phyloP scores from a whole-genome alignment of 2,113 vertebrate genomes.

The Pterocles gutturalis region DNA sequence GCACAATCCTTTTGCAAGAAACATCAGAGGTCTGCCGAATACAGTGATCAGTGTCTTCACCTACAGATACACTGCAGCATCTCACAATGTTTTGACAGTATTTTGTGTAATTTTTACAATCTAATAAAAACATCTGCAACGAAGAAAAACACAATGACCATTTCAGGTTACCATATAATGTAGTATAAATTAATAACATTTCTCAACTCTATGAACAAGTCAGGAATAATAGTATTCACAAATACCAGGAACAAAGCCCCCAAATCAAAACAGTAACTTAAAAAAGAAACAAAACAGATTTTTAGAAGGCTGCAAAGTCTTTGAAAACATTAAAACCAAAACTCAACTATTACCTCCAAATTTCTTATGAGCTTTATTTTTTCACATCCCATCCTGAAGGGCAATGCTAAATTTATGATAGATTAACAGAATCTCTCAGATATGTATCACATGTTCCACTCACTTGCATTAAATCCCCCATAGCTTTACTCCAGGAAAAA shows the following conservation, averaged over 20 bases:
- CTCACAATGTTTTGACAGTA: background rate
- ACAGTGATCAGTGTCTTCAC: background rate
- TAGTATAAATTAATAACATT: background rate
- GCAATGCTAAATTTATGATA: background rate
- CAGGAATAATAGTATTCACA: background rate
- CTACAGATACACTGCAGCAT: background rate
- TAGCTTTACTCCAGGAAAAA: background rate
- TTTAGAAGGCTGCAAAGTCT: background rate
- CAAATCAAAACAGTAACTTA: constrained; percentile 10
- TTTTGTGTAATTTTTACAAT: background rate
- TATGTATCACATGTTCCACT: background rate
- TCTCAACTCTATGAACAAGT: background rate
- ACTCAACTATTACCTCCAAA: background rate
- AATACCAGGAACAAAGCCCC: background rate
- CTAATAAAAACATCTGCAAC: background rate
- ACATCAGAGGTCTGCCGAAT: background rate
- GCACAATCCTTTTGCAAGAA: background rate
- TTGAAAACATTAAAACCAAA: background rate
- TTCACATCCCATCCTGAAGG: background rate
- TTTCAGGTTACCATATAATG: background rate
- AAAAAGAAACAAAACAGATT: background rate
- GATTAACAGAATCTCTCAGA: background rate
- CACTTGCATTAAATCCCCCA: background rate
- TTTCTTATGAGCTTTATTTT: constrained; percentile 7
- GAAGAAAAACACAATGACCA: background rate